Percentiles rank a stretch among this genome's conserved stretches.
phyloP scores from a whole-genome alignment of 2,113 vertebrate genomes.

The Sinocyclocheilus grahami region DNA sequence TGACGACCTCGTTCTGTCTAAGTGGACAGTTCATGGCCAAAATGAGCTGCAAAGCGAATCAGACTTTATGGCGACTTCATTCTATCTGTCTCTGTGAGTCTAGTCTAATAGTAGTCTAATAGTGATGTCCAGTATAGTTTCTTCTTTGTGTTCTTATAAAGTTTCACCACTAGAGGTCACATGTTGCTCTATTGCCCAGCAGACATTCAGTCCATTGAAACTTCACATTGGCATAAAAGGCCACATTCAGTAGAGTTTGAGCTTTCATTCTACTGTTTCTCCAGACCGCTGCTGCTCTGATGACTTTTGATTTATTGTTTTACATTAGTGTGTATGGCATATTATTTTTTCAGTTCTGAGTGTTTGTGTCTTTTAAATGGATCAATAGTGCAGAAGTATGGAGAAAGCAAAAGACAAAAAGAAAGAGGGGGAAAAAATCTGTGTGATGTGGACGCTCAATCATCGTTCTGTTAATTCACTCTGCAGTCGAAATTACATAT shows the following conservation, averaged over 20 bases:
- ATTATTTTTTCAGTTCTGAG: constrained; percentile 24
- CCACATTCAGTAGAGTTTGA: not conserved
- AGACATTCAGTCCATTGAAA: not conserved
- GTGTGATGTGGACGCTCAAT: constrained; percentile 49
- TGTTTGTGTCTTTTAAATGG: constrained; percentile 3
- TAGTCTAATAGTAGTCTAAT: not conserved
- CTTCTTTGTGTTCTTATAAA: not conserved
- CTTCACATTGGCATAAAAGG: not conserved
- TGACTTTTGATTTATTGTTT: not conserved
- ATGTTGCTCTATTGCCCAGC: constrained; percentile 19
- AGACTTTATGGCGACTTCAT: not conserved
- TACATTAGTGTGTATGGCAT: constrained; percentile 1
- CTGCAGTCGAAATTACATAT: constrained; percentile 68
- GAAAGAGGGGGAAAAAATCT: not conserved
- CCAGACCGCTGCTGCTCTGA: not conserved
- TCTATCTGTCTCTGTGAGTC: not conserved
- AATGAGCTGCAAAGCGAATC: not conserved
- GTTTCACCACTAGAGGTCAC: constrained; percentile 59
- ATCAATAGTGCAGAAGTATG: constrained; percentile 7
- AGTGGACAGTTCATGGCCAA: not conserved
- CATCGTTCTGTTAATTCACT: constrained; percentile 57
- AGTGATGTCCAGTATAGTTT: not conserved
- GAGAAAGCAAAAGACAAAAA: not conserved
- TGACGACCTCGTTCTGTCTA: not conserved
- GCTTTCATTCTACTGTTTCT: not conserved